Conservation (phyloP, 2,797 vertebrate genomes). For the Xenopus petersii region DNA sequence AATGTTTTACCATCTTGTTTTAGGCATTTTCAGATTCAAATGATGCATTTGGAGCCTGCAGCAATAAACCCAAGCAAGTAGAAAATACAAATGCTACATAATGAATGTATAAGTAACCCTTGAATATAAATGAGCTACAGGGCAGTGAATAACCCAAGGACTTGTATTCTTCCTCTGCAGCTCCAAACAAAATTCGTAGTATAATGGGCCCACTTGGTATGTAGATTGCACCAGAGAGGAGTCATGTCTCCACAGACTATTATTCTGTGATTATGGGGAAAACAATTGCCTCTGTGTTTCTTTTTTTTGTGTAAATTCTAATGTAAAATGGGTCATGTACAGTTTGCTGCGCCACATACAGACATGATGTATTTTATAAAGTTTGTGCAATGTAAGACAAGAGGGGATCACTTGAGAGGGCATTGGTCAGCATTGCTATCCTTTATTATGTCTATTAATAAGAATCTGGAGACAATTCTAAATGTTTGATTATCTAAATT, state of each 20-base stretch:
- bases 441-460: no score
- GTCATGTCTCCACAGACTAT: conserved; percentile 18
- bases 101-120: conserved; percentile 19
- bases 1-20: no score
- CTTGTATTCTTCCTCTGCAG: conserved; percentile 17
- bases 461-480: no score
- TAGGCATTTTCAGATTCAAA: no score
- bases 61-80: conserved; percentile 5
- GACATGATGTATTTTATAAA: neutral
- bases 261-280: conserved; percentile 26
- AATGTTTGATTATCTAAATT: no score
- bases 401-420: no score
- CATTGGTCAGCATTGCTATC: no score
- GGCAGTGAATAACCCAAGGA: conserved; percentile 26
- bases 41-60: neutral
- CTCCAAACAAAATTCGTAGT: conserved; percentile 8
- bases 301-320: neutral
- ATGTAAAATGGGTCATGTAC: conserved; percentile 32
- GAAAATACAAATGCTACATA: conserved; percentile 22
- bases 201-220: conserved; percentile 44
- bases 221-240: conserved; percentile 33
- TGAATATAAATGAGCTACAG: conserved; percentile 44
- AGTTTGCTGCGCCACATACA: conserved; percentile 10
- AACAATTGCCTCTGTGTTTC: conserved; percentile 19
- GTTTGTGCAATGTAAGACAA: no score